Evolutionary conservation across 2,888 invertebrate genomes (phyloP), one percentile per base, ranked within the genome.

Genomic region (Polydrusus cervinus): DNA sequence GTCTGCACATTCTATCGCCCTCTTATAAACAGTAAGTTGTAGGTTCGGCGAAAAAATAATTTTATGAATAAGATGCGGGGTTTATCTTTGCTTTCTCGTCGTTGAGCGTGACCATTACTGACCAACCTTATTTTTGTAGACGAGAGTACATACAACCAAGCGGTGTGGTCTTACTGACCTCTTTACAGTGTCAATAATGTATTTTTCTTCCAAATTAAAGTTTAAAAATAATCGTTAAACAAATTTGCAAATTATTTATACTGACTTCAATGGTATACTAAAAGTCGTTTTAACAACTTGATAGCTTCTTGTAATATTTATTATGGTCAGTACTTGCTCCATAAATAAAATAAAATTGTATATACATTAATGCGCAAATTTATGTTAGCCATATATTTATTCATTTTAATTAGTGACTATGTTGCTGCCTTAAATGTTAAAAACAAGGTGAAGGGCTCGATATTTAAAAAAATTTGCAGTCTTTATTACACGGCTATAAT

Each of bases 371-470:
- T 47, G 49, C 64, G 47, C 18, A 30, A 64, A 64, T 64, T 64
- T 47, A 64, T 62, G 45, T 7, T 45, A 34, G 18, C 38, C 38
- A 38, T 60, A 38, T 60, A 60, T 60, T 60, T 40, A 60, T 38
- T 60, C 16, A 60, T 47, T 67, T 68, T 60, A 68, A 68, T 68
- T 68, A 68, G 57, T 60, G 57, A 30, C 57, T 45, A 64, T 64
- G 49, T 64, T 49, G 49, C 30, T 64, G 49, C 49, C 34, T 64
- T 64, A 25, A 64, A 64, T 16, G 57, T 20, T 60, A 60, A 68
- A 68, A 68, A 60, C 45, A 43, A 60, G 68, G 68, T 68, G 68
- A 68, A 68, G 68, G 68, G 68, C 60, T 68, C 30, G 13, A 45
- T 64, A 34, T 45, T 7, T 64, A 49, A 64, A 49, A 60, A 64